Base-by-base conservation (phyloP, 2,797 vertebrate genomes). In the Pipistrellus pipistrellus region DNA sequence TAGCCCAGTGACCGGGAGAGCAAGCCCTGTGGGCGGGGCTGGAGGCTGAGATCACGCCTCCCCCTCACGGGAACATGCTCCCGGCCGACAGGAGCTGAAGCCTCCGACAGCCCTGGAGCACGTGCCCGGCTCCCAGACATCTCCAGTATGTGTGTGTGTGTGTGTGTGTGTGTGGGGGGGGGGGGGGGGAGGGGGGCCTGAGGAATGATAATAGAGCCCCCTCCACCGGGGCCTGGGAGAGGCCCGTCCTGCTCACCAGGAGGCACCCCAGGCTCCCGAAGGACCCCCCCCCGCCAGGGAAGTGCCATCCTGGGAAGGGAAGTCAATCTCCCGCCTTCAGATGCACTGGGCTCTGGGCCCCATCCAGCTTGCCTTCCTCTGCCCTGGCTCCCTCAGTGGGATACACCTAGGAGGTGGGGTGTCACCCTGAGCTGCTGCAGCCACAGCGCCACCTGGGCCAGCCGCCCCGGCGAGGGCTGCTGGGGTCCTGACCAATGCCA, bases 401-500 rank as follows among this genome's bases (percentile, higher is more conserved):
- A 27, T 0, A 0, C 27, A 20, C 11, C 1, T 2, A 15, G 38
- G 59, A 41, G 18, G 55, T 2, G 12, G 44, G 25, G n/a, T 30
- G 9, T 18, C 44, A 5, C 17, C 18, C 3, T 2, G 25, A 77
- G 12, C 64, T 14, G 13, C 23, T 1, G 1, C 51, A 20, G 21
- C 35, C 23, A 44, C 23, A 12, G 17, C n/a, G 73, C 12, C 77
- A 13, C 46, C 30, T 0, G 35, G 8, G 48, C 66, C 35, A 44
- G 68, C 5, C n/a, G 12, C 6, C 18, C 55, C 44, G 41, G 20
- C 4, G 38, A 20, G 17, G 25, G 18, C 30, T 2, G 6, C 25
- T 10, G 4, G 30, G 30, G 3, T 25, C 11, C 77, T 13, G 12
- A 10, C 2, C 41, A 32, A 10, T 0, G 0, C 48, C 7, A 0